Conservation (phyloP, 1,140 invertebrate genomes). For the Drosophila lacertosa region DNA sequence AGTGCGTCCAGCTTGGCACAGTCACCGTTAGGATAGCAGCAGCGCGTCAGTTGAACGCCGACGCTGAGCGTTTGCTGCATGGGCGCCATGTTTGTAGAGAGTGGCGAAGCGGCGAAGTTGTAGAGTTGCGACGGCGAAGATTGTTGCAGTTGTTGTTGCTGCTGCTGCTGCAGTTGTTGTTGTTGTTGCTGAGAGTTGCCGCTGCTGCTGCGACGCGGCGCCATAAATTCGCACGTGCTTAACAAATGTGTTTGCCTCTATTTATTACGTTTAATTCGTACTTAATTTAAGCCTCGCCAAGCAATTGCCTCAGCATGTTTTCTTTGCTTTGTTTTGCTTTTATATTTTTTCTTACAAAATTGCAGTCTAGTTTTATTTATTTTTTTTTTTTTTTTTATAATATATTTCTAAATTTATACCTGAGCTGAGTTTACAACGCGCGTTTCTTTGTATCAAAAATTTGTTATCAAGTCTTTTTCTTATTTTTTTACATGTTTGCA, state of each 20-base stretch:
- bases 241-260: constrained; percentile 10
- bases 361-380: constrained; percentile 17
- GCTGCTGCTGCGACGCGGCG: constrained; percentile 71
- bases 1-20: constrained; percentile 88
- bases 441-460: constrained; percentile 48
- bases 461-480: constrained; percentile 18
- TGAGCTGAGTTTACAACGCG: constrained; percentile 52
- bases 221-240: constrained; percentile 65
- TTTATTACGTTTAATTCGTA: not conserved
- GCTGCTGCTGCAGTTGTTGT: constrained; percentile 50
- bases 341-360: constrained; percentile 6
- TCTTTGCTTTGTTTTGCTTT: constrained; percentile 6
- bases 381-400: constrained; percentile 2
- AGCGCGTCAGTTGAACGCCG: constrained; percentile 84
- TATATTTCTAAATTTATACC: constrained; percentile 37
- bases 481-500: constrained; percentile 20
- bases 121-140: constrained; percentile 45
- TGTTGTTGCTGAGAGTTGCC: constrained; percentile 56
- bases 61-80: constrained; percentile 61
- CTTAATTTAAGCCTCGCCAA: constrained; percentile 4
- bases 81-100: constrained; percentile 56
- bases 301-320: constrained; percentile 8
- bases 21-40: constrained; percentile 92
- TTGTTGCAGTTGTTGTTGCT: constrained; percentile 38
- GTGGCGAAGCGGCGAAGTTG: constrained; percentile 25